Conservation (phyloP, 2,797 vertebrate species). For the Denticeps clupeoides region DNA sequence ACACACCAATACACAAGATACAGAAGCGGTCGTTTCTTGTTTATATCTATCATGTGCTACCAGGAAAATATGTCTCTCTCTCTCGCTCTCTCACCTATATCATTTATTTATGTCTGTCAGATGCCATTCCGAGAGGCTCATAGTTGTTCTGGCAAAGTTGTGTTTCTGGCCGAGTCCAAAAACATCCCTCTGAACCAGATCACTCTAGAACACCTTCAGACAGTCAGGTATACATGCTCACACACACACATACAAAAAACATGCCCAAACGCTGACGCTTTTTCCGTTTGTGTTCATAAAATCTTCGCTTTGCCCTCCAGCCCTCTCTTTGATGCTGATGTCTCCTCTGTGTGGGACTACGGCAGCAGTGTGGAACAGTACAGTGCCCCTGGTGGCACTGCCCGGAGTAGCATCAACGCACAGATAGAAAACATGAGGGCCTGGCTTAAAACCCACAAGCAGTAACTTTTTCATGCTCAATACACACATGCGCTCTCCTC, state of each 20-base stretch:
- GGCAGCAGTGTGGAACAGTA: constrained; percentile 88
- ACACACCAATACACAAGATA: no score
- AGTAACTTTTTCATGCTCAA: constrained; percentile 35
- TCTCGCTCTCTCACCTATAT: neutral
- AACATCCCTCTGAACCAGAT: constrained; percentile 66
- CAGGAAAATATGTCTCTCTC: neutral
- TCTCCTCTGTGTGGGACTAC: constrained; percentile 77
- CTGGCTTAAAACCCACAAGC: constrained; percentile 45
- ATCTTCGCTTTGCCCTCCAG: constrained; percentile 36
- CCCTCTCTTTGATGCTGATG: constrained; percentile 64
- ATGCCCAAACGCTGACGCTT: neutral
- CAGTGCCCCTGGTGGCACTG: constrained; percentile 72
- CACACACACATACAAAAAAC: neutral
- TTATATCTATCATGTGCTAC: neutral
- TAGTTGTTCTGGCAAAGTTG: constrained; percentile 68
- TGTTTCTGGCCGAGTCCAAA: constrained; percentile 75
- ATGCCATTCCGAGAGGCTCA: constrained; percentile 91
- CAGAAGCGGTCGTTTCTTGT: neutral
- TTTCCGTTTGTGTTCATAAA: neutral
- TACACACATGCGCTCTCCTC: constrained; percentile 22
- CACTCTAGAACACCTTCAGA: constrained; percentile 62
- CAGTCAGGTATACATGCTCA: constrained; percentile 56
- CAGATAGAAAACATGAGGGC: constrained; percentile 66
- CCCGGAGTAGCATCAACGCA: constrained; percentile 64
- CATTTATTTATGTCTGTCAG: constrained; percentile 42